Percentiles rank a stretch among this genome's conserved stretches.
Conservation (phyloP, 2,797 vertebrate genomes). For the Alauda arvensis region DNA sequence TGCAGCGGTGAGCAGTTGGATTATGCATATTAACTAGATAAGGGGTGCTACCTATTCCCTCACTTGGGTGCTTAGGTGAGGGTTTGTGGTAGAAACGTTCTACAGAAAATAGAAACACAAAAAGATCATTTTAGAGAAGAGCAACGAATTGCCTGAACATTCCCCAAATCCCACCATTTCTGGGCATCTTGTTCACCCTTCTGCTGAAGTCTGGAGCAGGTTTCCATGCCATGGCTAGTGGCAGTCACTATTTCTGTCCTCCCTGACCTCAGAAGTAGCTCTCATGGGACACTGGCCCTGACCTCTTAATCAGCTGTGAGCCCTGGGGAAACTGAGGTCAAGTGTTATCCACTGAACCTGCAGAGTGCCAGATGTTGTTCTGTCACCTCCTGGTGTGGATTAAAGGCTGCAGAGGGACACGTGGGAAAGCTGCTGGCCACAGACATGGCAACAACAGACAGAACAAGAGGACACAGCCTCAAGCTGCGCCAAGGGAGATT, state of each 20-base stretch:
- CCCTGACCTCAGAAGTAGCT: background rate
- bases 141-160: background rate
- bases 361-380: background rate
- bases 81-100: background rate
- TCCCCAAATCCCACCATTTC: background rate
- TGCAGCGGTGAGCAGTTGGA: background rate
- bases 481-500: no score
- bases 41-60: background rate
- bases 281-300: background rate
- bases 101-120: background rate
- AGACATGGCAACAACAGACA: background rate
- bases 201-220: background rate
- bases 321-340: background rate
- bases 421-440: accelerated
- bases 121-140: background rate
- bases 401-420: background rate
- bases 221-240: background rate
- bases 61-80: background rate
- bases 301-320: background rate
- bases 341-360: background rate
- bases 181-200: background rate
- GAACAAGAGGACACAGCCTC: no score
- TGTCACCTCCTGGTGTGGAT: background rate
- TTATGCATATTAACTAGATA: background rate
- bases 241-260: background rate